A percentile compares a stretch with the other conserved stretches of the same genome.
These are phyloP conservation scores for Drosophila niveifrons DNA, from an alignment of 2,888 invertebrate genomes.

Conservation along the genomic window DNA sequence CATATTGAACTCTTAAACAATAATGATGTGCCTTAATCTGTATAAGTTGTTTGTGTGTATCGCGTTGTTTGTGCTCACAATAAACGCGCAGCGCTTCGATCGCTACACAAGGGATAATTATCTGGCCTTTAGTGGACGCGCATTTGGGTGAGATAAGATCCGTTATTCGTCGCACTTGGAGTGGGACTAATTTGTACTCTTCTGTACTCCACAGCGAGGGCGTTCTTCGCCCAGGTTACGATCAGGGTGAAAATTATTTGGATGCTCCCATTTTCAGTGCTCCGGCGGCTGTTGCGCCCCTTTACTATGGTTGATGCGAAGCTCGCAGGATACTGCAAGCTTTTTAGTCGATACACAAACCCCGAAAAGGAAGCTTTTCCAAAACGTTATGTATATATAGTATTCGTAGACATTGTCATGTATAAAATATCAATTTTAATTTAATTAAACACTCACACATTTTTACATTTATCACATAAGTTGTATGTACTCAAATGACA, in stretches of 20 bases:
- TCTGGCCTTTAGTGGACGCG: constrained; percentile 7
- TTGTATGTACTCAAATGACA: constrained; percentile 53
- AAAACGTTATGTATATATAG: not conserved
- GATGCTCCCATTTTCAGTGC: constrained; percentile 35
- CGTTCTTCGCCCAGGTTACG: constrained; percentile 29
- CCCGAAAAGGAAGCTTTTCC: constrained; percentile 9
- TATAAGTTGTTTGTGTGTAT: constrained; percentile 15
- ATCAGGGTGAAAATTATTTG: constrained; percentile 38
- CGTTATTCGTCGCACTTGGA: not conserved
- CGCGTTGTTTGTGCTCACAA: constrained; percentile 5
- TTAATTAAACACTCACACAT: constrained; percentile 69
- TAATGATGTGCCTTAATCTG: constrained; percentile 26
- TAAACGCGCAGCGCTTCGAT: constrained; percentile 23
- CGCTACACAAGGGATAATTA: constrained; percentile 14
- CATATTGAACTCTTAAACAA: not conserved
- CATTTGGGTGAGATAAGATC: constrained; percentile 37
- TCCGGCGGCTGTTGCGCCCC: not conserved
- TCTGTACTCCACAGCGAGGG: constrained; percentile 37
- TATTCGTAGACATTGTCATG: constrained; percentile 6
- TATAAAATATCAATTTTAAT: constrained; percentile 57
- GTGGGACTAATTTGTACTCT: not conserved
- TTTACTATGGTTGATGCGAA: constrained; percentile 14
- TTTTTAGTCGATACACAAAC: constrained; percentile 15
- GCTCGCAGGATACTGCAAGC: constrained; percentile 19
- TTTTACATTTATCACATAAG: constrained; percentile 73